phyloP scores from a whole-genome alignment of 2,797 vertebrate genomes.

The Saxicola maurus region DNA sequence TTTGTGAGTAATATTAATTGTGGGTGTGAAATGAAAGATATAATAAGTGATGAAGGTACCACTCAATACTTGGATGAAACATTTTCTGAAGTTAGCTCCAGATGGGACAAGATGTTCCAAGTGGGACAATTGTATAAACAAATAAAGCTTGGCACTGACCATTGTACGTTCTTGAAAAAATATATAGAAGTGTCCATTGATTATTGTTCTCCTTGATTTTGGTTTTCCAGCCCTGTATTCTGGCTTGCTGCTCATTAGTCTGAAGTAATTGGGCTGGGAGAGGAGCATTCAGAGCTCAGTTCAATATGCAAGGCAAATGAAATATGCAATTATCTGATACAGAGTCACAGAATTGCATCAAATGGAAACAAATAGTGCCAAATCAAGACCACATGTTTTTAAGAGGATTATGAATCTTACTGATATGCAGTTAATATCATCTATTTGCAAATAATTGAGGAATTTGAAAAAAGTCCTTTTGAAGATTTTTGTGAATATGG shows the following conservation, averaged over 20 bases:
- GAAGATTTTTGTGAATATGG: constrained; percentile 6
- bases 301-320: constrained; percentile 19
- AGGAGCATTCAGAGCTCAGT: not conserved
- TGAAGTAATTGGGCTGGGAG: not conserved
- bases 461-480: constrained; percentile 25
- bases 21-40: constrained; percentile 49
- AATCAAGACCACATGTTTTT: constrained; percentile 48
- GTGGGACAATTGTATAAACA: not conserved
- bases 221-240: not conserved
- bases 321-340: constrained; percentile 39
- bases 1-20: constrained; percentile 39
- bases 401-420: constrained; percentile 33
- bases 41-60: constrained; percentile 20
- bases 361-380: constrained; percentile 24
- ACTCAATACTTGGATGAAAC: not conserved
- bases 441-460: constrained; percentile 14
- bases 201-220: constrained; percentile 4
- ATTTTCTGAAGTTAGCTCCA: not conserved
- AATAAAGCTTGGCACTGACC: not conserved
- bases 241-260: not conserved
- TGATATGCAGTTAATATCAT: constrained; percentile 42
- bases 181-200: not conserved
- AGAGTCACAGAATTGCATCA: constrained; percentile 28
- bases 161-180: not conserved
- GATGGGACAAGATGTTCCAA: not conserved